phyloP scores from a whole-genome alignment of 2,113 vertebrate species.

The Cynoglossus semilaevis region DNA sequence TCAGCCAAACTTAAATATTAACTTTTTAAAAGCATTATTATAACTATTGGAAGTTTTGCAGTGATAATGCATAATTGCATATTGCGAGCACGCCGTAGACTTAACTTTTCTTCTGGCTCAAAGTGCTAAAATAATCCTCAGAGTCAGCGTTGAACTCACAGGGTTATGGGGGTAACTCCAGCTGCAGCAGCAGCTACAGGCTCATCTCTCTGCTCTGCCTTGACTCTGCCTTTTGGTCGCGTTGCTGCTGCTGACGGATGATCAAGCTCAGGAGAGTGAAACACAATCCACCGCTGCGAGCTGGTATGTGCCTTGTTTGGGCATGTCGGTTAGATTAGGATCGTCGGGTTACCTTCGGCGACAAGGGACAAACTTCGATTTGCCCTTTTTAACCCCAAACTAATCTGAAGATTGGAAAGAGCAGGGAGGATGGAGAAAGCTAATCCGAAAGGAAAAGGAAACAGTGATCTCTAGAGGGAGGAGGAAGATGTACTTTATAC shows the following conservation, averaged over 20 bases:
- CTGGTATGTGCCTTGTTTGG: conserved; percentile 55
- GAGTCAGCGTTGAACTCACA: background rate
- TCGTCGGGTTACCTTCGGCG: conserved; percentile 6
- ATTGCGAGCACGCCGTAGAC: background rate
- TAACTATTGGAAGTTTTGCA: conserved; percentile 8
- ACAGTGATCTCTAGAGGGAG: background rate
- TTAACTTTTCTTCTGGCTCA: background rate
- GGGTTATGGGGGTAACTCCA: conserved; percentile 12
- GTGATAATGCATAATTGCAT: conserved; percentile 15
- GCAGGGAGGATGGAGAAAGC: background rate
- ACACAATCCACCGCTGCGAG: conserved; percentile 8
- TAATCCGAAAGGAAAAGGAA: background rate
- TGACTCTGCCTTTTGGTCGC: background rate
- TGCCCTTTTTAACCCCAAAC: background rate
- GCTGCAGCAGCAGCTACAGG: background rate
- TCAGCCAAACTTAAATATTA: conserved; percentile 12
- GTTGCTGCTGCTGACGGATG: conserved; percentile 27
- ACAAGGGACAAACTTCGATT: background rate
- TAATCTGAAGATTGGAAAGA: background rate
- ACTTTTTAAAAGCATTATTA: background rate
- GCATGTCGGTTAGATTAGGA: conserved; percentile 22
- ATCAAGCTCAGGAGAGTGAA: conserved; percentile 4
- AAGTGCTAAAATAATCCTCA: background rate
- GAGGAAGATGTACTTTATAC: background rate
- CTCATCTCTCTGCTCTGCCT: conserved; percentile 14